These are phyloP conservation scores for Xylocopa sonorina DNA, from an alignment of 1,140 invertebrate genomes.

Conservation along the genomic window DNA sequence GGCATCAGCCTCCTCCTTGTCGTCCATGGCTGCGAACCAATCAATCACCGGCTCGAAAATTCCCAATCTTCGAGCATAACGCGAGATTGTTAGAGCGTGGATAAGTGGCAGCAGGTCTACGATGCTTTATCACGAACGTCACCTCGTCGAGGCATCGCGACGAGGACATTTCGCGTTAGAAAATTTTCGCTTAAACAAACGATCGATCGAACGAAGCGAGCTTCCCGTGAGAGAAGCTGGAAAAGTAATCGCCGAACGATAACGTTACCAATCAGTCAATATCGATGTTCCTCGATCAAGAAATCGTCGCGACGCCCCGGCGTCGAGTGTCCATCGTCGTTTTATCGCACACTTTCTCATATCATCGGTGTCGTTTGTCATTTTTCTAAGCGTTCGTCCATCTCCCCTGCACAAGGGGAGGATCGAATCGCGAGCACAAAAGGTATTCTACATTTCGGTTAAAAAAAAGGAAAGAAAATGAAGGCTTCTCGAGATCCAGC, in stretches of 20 bases:
- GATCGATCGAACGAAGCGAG: no score
- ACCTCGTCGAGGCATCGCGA: slow-evolving; percentile 38
- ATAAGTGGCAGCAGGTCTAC: background rate
- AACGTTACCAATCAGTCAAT: slow-evolving; percentile 42
- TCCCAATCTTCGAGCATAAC: background rate
- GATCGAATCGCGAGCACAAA: slow-evolving; percentile 37
- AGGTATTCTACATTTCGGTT: background rate
- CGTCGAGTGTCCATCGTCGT: slow-evolving; percentile 44
- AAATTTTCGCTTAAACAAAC: no score
- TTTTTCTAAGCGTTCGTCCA: slow-evolving; percentile 75
- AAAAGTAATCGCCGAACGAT: slow-evolving; percentile 23
- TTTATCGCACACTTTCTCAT: slow-evolving; percentile 70
- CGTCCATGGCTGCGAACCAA: background rate
- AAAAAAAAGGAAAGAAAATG: background rate
- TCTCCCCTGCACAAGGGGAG: slow-evolving; percentile 69
- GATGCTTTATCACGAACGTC: slow-evolving; percentile 22
- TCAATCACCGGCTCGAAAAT: background rate
- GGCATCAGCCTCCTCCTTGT: background rate
- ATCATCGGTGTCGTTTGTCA: slow-evolving; percentile 73
- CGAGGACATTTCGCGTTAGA: background rate
- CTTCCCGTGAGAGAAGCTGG: no score
- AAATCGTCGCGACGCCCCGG: slow-evolving; percentile 46
- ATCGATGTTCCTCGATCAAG: slow-evolving; percentile 23
- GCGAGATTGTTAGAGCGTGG: background rate
- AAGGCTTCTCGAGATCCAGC: slow-evolving; percentile 70